A percentile compares a stretch with the other conserved stretches of the same genome.
Conservation (phyloP, 2,797 vertebrate species). For the Enteromius mattozi region DNA sequence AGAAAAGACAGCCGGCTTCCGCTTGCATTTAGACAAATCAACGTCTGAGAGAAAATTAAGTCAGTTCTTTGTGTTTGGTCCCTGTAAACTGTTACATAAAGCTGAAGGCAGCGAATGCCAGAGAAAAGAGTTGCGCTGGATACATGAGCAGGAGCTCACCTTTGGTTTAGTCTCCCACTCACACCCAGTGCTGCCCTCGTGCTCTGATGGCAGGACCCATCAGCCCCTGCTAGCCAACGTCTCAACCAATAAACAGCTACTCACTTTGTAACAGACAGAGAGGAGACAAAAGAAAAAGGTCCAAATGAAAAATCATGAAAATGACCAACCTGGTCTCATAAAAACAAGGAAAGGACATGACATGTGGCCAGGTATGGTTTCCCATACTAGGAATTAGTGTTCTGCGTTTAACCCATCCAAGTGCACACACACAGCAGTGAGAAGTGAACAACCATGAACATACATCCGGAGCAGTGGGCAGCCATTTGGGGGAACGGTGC, state of each 20-base stretch:
- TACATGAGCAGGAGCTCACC: constrained; percentile 53
- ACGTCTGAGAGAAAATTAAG: constrained; percentile 12
- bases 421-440: no score
- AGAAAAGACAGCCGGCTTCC: constrained; percentile 1
- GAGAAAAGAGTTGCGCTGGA: constrained; percentile 37
- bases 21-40: not conserved
- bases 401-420: no score
- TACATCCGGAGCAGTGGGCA: no score
- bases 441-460: no score
- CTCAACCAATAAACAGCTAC: constrained; percentile 33
- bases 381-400: no score
- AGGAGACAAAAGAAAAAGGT: constrained; percentile 16
- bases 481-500: no score
- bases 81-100: constrained; percentile 47
- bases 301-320: not conserved
- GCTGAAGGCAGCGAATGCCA: constrained; percentile 44
- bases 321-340: no score
- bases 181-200: constrained; percentile 51
- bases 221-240: constrained; percentile 20
- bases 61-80: constrained; percentile 12
- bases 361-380: no score
- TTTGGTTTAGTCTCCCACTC: constrained; percentile 62
- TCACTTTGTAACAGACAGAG: constrained; percentile 33
- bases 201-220: constrained; percentile 25
- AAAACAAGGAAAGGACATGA: no score